Percentiles rank a stretch among this genome's conserved stretches.
Conservation (phyloP, 2,113 vertebrate species). For the Gavialis gangeticus region DNA sequence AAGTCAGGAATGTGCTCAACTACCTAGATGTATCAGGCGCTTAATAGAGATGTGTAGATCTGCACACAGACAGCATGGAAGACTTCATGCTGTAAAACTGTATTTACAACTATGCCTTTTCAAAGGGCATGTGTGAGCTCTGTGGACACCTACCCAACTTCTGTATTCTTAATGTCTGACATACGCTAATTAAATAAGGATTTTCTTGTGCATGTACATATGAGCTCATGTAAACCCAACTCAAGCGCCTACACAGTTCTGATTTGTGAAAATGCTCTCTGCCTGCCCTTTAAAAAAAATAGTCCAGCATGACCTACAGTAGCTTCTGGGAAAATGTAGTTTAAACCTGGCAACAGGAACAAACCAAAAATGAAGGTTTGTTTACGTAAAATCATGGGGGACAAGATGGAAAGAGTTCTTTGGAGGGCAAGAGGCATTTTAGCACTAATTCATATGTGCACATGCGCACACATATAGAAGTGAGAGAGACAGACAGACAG, state of each 20-base stretch:
- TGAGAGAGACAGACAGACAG: too few species aligned
- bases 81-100: neutral
- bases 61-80: neutral
- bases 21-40: neutral
- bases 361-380: conserved; percentile 27
- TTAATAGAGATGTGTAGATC: accelerated
- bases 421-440: conserved; percentile 33
- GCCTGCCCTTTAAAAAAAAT: neutral
- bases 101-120: neutral
- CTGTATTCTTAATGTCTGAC: neutral
- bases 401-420: too few species aligned
- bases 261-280: neutral
- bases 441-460: neutral
- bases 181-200: neutral
- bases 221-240: neutral
- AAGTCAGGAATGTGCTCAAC: neutral
- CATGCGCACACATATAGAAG: neutral
- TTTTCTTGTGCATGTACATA: neutral
- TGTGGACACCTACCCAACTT: accelerated
- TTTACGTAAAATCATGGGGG: neutral
- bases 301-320: neutral
- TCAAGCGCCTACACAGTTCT: neutral
- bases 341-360: neutral
- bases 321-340: conserved; percentile 8
- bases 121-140: neutral